Evolutionary conservation across 2,797 vertebrate genomes (phyloP).

Genomic region (Spea hammondii): DNA sequence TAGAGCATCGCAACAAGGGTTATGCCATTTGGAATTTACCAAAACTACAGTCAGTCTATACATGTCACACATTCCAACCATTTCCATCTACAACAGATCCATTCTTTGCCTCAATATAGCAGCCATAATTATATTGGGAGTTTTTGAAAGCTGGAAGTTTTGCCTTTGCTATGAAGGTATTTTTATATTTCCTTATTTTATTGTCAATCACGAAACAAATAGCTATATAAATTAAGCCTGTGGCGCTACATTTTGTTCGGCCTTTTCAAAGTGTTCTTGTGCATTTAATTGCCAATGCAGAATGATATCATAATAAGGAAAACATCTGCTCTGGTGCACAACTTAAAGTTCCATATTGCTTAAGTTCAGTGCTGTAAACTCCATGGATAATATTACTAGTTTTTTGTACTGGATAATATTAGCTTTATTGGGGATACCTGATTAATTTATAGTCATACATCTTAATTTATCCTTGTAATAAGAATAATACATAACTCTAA

Average conservation of each 20-base stretch:
- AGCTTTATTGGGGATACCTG: slow-evolving; percentile 19
- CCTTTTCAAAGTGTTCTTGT: slow-evolving; percentile 37
- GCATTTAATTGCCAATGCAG: slow-evolving; percentile 29
- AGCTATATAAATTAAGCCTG: slow-evolving; percentile 24
- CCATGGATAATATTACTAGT: slow-evolving; percentile 31
- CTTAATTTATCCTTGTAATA: background rate
- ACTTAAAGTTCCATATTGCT: slow-evolving; percentile 34
- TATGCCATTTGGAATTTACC: no score
- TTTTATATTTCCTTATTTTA: slow-evolving; percentile 11
- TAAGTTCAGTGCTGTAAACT: slow-evolving; percentile 35
- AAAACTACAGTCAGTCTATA: no score
- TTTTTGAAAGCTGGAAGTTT: background rate
- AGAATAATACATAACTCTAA: background rate
- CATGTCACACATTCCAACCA: no score
- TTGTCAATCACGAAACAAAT: slow-evolving; percentile 27
- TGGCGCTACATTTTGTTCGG: background rate
- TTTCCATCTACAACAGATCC: no score
- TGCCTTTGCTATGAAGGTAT: slow-evolving; percentile 8
- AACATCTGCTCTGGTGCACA: slow-evolving; percentile 43
- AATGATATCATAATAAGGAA: slow-evolving; percentile 33
- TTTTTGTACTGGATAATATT: slow-evolving; percentile 28
- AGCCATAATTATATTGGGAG: no score
- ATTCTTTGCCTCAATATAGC: no score
- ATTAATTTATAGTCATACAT: slow-evolving; percentile 21
- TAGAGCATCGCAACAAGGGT: no score